phyloP scores from a whole-genome alignment of 2,888 invertebrate species.

The Phasia obesa region DNA sequence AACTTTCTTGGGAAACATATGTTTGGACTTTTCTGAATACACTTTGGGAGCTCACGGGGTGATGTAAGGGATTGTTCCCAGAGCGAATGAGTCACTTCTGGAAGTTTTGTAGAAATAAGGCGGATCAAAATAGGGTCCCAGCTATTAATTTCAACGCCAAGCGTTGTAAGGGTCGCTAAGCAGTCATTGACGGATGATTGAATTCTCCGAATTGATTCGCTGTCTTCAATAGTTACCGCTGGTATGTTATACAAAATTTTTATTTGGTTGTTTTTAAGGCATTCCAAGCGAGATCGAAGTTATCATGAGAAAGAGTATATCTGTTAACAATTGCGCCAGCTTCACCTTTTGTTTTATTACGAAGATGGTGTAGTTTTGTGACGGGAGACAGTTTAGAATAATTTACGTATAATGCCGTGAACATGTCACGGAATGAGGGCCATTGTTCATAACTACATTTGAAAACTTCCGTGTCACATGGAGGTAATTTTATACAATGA shows the following conservation, averaged over 20 bases:
- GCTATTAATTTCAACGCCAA: not conserved
- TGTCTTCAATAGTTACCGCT: not conserved
- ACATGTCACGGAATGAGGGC: no score
- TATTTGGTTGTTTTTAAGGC: no score
- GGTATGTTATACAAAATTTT: not conserved
- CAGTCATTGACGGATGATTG: not conserved
- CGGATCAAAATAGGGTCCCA: not conserved
- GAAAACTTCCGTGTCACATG: no score
- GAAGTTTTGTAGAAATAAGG: not conserved
- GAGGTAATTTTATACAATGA: no score
- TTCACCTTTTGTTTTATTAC: conserved; percentile 13
- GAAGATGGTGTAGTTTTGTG: not conserved
- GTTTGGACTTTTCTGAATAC: not conserved
- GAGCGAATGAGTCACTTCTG: not conserved
- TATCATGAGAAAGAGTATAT: not conserved
- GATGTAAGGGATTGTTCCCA: conserved; percentile 4
- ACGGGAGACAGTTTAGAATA: not conserved
- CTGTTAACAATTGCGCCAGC: not conserved
- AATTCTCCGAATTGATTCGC: not conserved
- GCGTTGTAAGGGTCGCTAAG: not conserved
- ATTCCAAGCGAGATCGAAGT: not conserved
- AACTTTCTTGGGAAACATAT: not conserved
- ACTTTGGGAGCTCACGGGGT: not conserved
- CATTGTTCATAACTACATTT: no score
- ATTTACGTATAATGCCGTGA: no score